Evolutionary conservation across 2,888 invertebrate species (phyloP).

Genomic region (Altica lythri): DNA sequence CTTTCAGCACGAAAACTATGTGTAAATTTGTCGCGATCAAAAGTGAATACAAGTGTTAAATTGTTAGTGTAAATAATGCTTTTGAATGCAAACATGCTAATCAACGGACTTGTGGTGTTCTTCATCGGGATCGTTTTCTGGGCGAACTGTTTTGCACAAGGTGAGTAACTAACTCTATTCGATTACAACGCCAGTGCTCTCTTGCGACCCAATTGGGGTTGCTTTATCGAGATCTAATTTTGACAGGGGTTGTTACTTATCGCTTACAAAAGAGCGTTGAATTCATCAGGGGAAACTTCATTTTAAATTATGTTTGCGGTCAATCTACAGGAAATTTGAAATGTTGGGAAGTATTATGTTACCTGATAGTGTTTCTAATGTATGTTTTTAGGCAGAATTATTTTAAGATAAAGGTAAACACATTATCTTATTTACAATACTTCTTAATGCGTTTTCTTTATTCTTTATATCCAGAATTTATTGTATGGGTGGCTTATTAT

Average conservation of each 20-base stretch:
- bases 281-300: slow-evolving; percentile 17
- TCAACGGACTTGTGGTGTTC: slow-evolving; percentile 10
- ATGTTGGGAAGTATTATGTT: too few relatives aligned
- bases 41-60: slow-evolving; percentile 17
- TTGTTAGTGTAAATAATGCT: slow-evolving; percentile 16
- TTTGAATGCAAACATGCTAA: slow-evolving; percentile 15
- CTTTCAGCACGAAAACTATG: too few relatives aligned
- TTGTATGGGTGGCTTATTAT: too few relatives aligned
- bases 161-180: slow-evolving; percentile 16
- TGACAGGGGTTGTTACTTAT: slow-evolving; percentile 18
- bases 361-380: too few relatives aligned
- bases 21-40: slow-evolving; percentile 8
- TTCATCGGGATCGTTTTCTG: slow-evolving; percentile 18
- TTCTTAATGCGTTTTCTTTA: too few relatives aligned
- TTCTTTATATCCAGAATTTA: too few relatives aligned
- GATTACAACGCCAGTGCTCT: slow-evolving; percentile 3
- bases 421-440: too few relatives aligned
- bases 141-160: slow-evolving; percentile 19
- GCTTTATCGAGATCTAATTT: slow-evolving; percentile 26
- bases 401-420: too few relatives aligned
- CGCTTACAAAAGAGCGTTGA: slow-evolving; percentile 15
- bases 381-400: too few relatives aligned
- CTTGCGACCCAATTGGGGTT: slow-evolving; percentile 16
- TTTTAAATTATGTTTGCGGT: slow-evolving; percentile 12
- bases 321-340: slow-evolving; percentile 6